Evolutionary conservation across 2,888 invertebrate genomes (phyloP).

Genomic region (Chironomus tentans): DNA sequence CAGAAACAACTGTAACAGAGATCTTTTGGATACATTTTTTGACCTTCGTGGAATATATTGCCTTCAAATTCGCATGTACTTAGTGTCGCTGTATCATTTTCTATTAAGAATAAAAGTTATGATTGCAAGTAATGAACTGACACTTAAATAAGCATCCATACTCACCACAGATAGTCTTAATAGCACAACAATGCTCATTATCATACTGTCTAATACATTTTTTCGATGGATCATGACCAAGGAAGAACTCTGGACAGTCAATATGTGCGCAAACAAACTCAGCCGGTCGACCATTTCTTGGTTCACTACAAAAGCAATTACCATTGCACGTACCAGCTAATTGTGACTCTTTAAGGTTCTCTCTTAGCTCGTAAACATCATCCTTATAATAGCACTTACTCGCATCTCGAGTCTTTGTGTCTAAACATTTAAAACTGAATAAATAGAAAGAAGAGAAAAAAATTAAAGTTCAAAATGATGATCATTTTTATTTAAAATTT

Average conservation of each 20-base stretch:
- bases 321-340: neutral
- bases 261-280: conserved; percentile 15
- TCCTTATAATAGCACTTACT: conserved; percentile 14
- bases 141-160: neutral
- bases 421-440: conserved; percentile 9
- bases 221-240: neutral
- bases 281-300: neutral
- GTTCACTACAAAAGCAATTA: conserved; percentile 1
- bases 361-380: neutral
- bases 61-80: conserved; percentile 29
- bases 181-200: neutral
- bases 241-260: conserved; percentile 9
- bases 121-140: neutral
- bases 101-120: neutral
- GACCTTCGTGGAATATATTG: conserved; percentile 29
- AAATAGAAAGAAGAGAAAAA: neutral
- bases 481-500: neutral
- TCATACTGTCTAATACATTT: conserved; percentile 17
- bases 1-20: conserved; percentile 28
- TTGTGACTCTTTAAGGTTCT: neutral
- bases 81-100: neutral
- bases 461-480: too few relatives aligned
- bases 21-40: conserved; percentile 29
- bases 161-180: conserved; percentile 10
- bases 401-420: neutral